These are phyloP conservation scores for Saccostrea cuccullata DNA, from an alignment of 1,140 invertebrate genomes.

Conservation along the genomic window DNA sequence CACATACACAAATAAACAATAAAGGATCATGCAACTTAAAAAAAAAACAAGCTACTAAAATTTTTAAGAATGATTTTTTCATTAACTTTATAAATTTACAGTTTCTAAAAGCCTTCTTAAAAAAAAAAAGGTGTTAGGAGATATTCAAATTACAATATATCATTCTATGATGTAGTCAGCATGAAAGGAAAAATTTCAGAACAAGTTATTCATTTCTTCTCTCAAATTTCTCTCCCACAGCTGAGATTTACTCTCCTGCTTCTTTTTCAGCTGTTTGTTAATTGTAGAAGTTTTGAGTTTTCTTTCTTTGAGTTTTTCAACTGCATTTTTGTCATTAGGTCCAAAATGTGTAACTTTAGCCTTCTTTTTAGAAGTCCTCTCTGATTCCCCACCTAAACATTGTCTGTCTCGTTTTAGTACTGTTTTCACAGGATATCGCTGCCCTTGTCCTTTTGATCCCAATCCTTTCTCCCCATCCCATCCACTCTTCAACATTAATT, in stretches of 20 bases:
- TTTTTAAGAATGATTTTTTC: neutral
- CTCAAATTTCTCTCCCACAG: conserved; percentile 71
- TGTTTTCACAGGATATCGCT: conserved; percentile 89
- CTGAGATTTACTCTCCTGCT: conserved; percentile 61
- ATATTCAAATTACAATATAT: neutral
- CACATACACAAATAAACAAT: neutral
- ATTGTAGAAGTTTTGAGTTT: conserved; percentile 54
- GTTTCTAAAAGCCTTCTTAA: neutral
- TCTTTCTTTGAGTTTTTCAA: conserved; percentile 78
- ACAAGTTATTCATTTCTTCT: conserved; percentile 54
- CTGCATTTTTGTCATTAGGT: conserved; percentile 80
- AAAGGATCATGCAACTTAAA: neutral
- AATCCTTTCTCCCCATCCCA: conserved; percentile 89
- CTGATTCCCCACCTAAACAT: conserved; percentile 84
- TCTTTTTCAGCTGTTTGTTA: conserved; percentile 75
- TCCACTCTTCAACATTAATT: conserved; percentile 87
- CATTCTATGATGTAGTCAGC: neutral
- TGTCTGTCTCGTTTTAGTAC: conserved; percentile 86
- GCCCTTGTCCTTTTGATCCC: conserved; percentile 85
- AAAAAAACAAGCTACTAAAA: neutral
- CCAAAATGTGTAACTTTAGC: conserved; percentile 85
- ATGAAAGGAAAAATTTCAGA: neutral
- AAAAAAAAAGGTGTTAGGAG: neutral
- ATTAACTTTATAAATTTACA: neutral
- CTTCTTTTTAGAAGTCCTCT: conserved; percentile 69